Conservation (phyloP, 2,113 vertebrate genomes). For the Gila orcuttii region DNA sequence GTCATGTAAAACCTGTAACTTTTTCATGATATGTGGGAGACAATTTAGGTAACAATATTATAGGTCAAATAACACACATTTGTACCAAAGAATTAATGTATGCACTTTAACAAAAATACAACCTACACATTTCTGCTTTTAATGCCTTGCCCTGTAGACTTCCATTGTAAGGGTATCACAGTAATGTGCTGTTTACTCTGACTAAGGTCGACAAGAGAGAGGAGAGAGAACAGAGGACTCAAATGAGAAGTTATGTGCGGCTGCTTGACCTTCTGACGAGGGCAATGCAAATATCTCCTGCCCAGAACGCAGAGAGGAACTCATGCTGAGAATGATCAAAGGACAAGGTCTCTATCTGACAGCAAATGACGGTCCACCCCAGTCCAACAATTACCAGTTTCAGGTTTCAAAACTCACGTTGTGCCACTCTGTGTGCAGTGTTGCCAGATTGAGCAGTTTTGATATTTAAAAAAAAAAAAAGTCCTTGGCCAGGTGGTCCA, state of each 20-base stretch:
- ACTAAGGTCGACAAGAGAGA: not conserved
- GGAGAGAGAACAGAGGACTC: not conserved
- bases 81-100: slow-evolving; percentile 12
- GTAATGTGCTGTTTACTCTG: not conserved
- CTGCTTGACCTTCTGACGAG: slow-evolving; percentile 25
- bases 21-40: not conserved
- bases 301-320: slow-evolving; percentile 11
- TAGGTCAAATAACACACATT: not conserved
- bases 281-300: slow-evolving; percentile 21
- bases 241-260: slow-evolving; percentile 21
- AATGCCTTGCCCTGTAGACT: not conserved
- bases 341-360: slow-evolving; percentile 18
- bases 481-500: not conserved
- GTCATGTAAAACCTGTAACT: not conserved
- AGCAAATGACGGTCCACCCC: slow-evolving; percentile 28
- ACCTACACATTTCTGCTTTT: slow-evolving; percentile 10
- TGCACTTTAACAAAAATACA: not conserved
- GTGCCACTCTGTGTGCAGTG: not conserved
- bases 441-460: not conserved
- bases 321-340: slow-evolving; percentile 34
- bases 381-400: slow-evolving; percentile 11
- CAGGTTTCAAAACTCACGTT: slow-evolving; percentile 4
- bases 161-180: not conserved
- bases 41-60: not conserved
- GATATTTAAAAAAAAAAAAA: no score